phyloP scores from a whole-genome alignment of 1,140 invertebrate genomes.

The Drosophila jambulina region DNA sequence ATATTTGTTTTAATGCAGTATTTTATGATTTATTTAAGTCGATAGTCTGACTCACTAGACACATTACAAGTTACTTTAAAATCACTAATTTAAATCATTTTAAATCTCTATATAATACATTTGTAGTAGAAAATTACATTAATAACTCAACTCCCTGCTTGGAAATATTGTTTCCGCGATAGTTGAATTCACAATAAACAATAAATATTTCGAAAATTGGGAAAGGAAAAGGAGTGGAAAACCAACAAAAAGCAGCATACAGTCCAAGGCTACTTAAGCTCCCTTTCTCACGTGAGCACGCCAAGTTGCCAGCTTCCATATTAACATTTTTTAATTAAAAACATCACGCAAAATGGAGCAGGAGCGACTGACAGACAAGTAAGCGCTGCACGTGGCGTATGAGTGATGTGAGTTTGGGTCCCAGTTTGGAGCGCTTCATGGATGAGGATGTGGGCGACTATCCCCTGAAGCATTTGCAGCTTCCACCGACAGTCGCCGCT shows the following conservation, averaged over 20 bases:
- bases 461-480: conserved; percentile 22
- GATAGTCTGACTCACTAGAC: too few species aligned
- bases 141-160: not conserved
- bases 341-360: conserved; percentile 30
- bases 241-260: not conserved
- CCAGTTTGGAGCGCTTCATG: conserved; percentile 10
- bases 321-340: conserved; percentile 82
- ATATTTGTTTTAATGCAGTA: too few species aligned
- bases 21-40: too few species aligned
- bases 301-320: conserved; percentile 34
- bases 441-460: conserved; percentile 33
- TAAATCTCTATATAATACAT: not conserved
- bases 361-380: conserved; percentile 15
- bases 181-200: not conserved
- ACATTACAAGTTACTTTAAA: too few species aligned
- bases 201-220: not conserved
- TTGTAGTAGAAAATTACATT: not conserved
- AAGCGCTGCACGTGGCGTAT: conserved; percentile 64
- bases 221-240: not conserved
- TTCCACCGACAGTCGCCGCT: not conserved
- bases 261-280: conserved; percentile 38
- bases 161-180: not conserved
- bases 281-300: conserved; percentile 15
- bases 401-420: conserved; percentile 61
- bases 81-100: too few species aligned